Conservation (phyloP, 2,888 invertebrate species). For the Neria commutata region DNA sequence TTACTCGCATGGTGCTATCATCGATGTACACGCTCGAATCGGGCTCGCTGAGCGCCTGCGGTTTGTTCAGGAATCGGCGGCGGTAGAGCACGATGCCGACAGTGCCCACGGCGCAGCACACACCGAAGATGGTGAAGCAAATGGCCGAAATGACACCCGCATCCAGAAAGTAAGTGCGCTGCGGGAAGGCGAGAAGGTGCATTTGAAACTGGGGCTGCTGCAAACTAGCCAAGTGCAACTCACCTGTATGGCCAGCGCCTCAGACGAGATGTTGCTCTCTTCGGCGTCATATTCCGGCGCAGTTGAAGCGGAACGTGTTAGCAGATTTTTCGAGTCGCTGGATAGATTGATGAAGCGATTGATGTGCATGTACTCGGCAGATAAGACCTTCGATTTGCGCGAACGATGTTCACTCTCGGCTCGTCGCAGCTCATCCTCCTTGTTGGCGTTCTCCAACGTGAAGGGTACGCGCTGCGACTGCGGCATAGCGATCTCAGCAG, state of each 20-base stretch:
- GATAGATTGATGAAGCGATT: conserved; percentile 54
- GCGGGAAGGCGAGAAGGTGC: conserved; percentile 5
- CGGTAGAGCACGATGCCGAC: conserved; percentile 74
- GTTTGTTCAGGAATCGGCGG: conserved; percentile 77
- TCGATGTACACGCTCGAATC: conserved; percentile 87
- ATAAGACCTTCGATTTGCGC: conserved; percentile 56
- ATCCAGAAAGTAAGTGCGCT: conserved; percentile 62
- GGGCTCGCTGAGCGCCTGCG: conserved; percentile 83
- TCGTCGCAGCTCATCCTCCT: conserved; percentile 50
- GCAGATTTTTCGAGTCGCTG: conserved; percentile 52
- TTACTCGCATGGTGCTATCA: conserved; percentile 83
- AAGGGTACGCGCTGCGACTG: conserved; percentile 42
- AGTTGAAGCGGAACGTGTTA: conserved; percentile 54
- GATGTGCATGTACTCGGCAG: conserved; percentile 56
- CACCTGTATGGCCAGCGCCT: conserved; percentile 56
- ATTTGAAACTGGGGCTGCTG: background rate
- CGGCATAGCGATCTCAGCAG: conserved; percentile 4
- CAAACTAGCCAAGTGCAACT: conserved; percentile 2
- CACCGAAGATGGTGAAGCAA: conserved; percentile 70
- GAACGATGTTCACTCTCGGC: conserved; percentile 53
- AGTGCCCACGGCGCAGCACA: conserved; percentile 70
- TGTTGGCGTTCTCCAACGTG: conserved; percentile 55
- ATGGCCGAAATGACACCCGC: conserved; percentile 73
- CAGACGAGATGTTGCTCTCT: conserved; percentile 56
- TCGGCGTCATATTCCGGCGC: conserved; percentile 46